Conservation (phyloP, 2,113 vertebrate genomes). For the Hirundichthys speculiger region DNA sequence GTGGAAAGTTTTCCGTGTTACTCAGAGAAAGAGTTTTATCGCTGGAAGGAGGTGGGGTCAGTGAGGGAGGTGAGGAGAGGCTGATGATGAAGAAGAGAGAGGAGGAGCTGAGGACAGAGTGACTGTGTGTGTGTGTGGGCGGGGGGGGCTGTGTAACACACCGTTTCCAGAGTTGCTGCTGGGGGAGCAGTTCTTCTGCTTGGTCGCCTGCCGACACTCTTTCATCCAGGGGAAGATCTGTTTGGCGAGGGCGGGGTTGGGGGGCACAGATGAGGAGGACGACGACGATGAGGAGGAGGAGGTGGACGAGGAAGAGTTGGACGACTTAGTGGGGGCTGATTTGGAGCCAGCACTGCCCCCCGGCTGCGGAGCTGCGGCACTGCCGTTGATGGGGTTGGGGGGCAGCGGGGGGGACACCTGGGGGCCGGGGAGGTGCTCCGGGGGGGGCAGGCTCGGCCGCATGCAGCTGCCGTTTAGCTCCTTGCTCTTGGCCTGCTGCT, state of each 20-base stretch:
- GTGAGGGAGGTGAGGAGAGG: no score
- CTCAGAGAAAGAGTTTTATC: slow-evolving; percentile 15
- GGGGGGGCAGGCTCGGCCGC: slow-evolving; percentile 85
- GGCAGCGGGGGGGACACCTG: slow-evolving; percentile 89
- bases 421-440: slow-evolving; percentile 87
- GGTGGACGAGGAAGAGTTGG: slow-evolving; percentile 65
- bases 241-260: slow-evolving; percentile 89
- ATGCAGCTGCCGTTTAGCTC: slow-evolving; percentile 97
- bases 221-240: slow-evolving; percentile 99
- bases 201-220: slow-evolving; percentile 94
- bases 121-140: slow-evolving; percentile 32
- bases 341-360: slow-evolving; percentile 72
- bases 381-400: slow-evolving; percentile 79
- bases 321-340: slow-evolving; percentile 79
- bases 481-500: slow-evolving; percentile 88
- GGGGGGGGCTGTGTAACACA: slow-evolving; percentile 64
- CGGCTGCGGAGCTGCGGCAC: slow-evolving; percentile 75
- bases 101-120: slow-evolving; percentile 5
- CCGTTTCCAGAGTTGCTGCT: slow-evolving; percentile 88
- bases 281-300: slow-evolving; percentile 71
- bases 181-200: slow-evolving; percentile 96
- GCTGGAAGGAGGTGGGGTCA: slow-evolving; percentile 3
- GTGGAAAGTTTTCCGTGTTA: no score
- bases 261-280: slow-evolving; percentile 79
- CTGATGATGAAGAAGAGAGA: no score